Conservation (phyloP, 1,140 invertebrate species). For the Atopsyche davidsoni region DNA sequence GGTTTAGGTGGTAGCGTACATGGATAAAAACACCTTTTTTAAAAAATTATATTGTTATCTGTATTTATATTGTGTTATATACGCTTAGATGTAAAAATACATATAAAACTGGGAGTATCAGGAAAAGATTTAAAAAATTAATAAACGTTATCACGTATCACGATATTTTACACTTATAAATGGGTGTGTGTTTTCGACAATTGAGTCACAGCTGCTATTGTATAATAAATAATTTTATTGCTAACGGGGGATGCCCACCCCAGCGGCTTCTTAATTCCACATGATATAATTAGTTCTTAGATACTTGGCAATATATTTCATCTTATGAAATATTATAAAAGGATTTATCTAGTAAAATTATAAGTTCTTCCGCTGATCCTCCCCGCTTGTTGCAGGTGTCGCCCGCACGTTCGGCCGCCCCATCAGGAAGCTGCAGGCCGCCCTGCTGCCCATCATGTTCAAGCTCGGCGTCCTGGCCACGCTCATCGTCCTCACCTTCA, state of each 20-base stretch:
- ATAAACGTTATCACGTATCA: no score
- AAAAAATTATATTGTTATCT: no score
- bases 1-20: no score
- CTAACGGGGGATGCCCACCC: not conserved
- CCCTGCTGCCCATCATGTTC: constrained; percentile 41
- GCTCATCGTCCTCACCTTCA: constrained; percentile 41
- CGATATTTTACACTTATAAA: no score
- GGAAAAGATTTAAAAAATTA: no score
- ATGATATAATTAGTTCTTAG: not conserved
- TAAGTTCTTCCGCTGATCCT: not conserved
- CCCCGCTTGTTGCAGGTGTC: constrained; percentile 16
- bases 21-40: no score
- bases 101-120: no score
- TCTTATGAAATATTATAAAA: not conserved
- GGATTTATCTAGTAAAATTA: not conserved
- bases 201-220: not conserved
- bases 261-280: not conserved
- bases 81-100: no score
- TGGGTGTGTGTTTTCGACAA: no score
- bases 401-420: constrained; percentile 42
- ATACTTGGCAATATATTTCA: not conserved
- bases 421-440: constrained; percentile 42
- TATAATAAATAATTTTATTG: not conserved
- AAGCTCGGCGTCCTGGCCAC: constrained; percentile 41
- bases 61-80: no score